phyloP scores from a whole-genome alignment of 2,113 vertebrate genomes.

The Nanorana parkeri region DNA sequence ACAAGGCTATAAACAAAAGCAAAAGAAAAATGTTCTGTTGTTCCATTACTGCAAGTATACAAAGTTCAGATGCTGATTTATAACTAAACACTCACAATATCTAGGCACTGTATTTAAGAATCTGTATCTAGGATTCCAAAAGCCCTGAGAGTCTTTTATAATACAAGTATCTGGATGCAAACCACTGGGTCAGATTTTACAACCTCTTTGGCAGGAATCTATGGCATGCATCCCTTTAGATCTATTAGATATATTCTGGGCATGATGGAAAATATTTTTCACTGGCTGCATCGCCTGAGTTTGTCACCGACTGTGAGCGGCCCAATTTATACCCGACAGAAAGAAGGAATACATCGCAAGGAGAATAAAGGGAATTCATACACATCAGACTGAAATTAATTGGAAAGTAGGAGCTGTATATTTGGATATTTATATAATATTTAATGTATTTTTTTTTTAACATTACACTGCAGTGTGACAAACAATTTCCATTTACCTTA shows the following conservation, averaged over 20 bases:
- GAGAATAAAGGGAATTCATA: no score
- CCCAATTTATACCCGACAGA: neutral
- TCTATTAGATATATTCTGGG: conserved; percentile 14
- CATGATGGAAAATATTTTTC: conserved; percentile 38
- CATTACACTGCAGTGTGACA: no score
- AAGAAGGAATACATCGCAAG: neutral
- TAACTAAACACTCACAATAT: conserved; percentile 34
- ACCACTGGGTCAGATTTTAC: conserved; percentile 49
- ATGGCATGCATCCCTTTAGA: conserved; percentile 36
- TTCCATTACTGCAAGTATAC: conserved; percentile 50
- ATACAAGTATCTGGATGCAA: conserved; percentile 52
- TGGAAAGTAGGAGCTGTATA: no score
- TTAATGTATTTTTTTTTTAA: no score
- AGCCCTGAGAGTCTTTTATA: conserved; percentile 44
- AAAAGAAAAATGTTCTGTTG: conserved; percentile 48
- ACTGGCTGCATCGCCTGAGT: neutral
- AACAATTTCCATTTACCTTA: no score
- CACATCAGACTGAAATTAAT: no score
- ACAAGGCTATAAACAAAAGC: conserved; percentile 55
- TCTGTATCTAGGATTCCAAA: conserved; percentile 44
- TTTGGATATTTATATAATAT: no score
- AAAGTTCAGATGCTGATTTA: conserved; percentile 57
- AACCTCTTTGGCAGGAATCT: conserved; percentile 39
- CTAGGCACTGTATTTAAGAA: conserved; percentile 41
- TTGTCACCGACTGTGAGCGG: neutral